These are phyloP conservation scores for Lepisosteus oculatus DNA, from an alignment of 2,113 vertebrate species.

Conservation along the genomic window DNA sequence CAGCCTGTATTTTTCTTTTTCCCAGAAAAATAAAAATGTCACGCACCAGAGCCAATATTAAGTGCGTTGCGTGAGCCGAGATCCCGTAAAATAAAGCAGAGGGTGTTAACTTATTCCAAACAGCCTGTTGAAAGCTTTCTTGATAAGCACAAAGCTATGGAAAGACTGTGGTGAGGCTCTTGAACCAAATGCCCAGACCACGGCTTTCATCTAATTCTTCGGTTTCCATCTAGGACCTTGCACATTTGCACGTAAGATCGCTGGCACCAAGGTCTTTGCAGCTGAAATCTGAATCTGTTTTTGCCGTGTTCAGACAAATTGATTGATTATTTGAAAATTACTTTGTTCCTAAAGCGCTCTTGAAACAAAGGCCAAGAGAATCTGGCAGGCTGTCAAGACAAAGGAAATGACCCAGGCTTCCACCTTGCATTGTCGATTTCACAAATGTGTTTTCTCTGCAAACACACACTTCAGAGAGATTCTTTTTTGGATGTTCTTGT, in stretches of 20 bases:
- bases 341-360: constrained; percentile 41
- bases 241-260: not conserved
- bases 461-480: constrained; percentile 24
- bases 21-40: no score
- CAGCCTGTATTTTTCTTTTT: no score
- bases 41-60: no score
- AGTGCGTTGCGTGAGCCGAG: no score
- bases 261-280: constrained; percentile 18
- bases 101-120: no score
- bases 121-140: not conserved
- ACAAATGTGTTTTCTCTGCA: constrained; percentile 30
- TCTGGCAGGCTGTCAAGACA: constrained; percentile 55
- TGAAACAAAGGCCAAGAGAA: constrained; percentile 37
- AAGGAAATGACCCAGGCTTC: constrained; percentile 65
- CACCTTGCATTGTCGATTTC: constrained; percentile 17
- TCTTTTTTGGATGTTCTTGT: not conserved
- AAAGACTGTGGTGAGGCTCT: no score
- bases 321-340: constrained; percentile 39
- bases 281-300: constrained; percentile 49
- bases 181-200: not conserved
- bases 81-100: no score
- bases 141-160: not conserved
- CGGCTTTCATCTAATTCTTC: not conserved
- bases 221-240: no score
- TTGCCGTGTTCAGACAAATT: constrained; percentile 31